Conservation (phyloP, 2,888 invertebrate species). For the Lapara coniferarum region DNA sequence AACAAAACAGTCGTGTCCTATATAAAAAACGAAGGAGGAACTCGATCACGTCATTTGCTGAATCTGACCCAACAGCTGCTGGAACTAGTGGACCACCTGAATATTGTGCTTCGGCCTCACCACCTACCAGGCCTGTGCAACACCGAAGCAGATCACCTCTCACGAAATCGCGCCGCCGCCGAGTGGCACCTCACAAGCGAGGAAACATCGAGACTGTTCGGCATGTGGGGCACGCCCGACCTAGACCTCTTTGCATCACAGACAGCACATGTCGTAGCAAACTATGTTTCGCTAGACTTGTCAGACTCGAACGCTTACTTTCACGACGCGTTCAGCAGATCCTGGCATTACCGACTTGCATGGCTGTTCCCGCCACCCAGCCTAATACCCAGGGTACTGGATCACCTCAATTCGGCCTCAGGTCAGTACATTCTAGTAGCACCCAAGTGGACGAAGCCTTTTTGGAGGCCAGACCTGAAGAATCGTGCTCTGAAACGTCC, state of each 20-base stretch:
- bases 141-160: neutral
- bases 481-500: neutral
- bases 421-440: neutral
- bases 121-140: neutral
- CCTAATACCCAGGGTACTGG: neutral
- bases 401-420: neutral
- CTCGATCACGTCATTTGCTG: neutral
- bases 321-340: neutral
- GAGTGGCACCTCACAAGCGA: neutral
- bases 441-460: neutral
- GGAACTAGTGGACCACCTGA: neutral
- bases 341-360: neutral
- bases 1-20: neutral
- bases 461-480: constrained; percentile 1
- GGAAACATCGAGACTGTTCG: neutral
- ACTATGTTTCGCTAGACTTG: neutral
- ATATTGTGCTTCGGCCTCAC: neutral
- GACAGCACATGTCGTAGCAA: neutral
- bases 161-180: neutral
- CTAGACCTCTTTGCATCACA: neutral
- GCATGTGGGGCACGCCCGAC: neutral
- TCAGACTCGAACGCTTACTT: neutral
- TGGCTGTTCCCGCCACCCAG: neutral
- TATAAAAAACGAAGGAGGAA: neutral
- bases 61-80: neutral